Percentiles rank a stretch among this genome's conserved stretches.
phyloP scores from a whole-genome alignment of 30 jellyfish, hydroid and myxozoan species.

The Sanderia malayensis region DNA sequence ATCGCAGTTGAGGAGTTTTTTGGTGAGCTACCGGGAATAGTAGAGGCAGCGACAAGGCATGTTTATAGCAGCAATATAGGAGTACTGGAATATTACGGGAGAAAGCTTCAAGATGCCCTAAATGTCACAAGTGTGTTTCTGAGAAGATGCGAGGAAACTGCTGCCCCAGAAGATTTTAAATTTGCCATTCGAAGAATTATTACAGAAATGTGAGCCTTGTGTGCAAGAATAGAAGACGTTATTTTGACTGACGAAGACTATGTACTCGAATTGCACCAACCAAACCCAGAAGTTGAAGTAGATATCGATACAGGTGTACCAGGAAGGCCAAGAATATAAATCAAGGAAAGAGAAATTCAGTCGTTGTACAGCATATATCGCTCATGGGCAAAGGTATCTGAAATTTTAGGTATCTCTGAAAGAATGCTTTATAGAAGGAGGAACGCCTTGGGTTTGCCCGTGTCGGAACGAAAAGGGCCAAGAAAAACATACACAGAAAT shows the following conservation, averaged over 20 bases:
- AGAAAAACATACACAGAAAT: constrained; percentile 22
- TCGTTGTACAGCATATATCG: constrained; percentile 7
- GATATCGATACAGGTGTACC: not conserved
- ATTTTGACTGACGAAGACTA: constrained; percentile 1
- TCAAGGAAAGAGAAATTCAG: constrained; percentile 20
- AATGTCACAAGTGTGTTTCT: constrained; percentile 31
- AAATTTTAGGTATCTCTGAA: constrained; percentile 16
- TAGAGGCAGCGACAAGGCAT: constrained; percentile 36
- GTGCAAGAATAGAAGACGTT: not conserved
- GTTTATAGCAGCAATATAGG: constrained; percentile 32
- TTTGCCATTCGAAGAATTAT: not conserved
- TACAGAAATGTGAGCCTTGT: not conserved
- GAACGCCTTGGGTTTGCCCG: constrained; percentile 10
- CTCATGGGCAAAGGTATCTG: constrained; percentile 27
- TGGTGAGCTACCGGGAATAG: constrained; percentile 44
- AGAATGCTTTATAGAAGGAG: constrained; percentile 24
- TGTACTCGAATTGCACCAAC: not conserved
- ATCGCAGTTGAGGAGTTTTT: constrained; percentile 32
- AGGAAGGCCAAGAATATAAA: constrained; percentile 21
- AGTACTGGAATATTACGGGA: constrained; percentile 23
- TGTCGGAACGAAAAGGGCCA: constrained; percentile 12
- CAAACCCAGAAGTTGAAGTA: not conserved
- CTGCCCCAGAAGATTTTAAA: not conserved
- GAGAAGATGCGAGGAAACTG: constrained; percentile 22
- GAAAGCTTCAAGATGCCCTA: constrained; percentile 25